These are phyloP conservation scores for Microctonus aethiopoides DNA, from an alignment of 2,888 invertebrate species.

Conservation along the genomic window DNA sequence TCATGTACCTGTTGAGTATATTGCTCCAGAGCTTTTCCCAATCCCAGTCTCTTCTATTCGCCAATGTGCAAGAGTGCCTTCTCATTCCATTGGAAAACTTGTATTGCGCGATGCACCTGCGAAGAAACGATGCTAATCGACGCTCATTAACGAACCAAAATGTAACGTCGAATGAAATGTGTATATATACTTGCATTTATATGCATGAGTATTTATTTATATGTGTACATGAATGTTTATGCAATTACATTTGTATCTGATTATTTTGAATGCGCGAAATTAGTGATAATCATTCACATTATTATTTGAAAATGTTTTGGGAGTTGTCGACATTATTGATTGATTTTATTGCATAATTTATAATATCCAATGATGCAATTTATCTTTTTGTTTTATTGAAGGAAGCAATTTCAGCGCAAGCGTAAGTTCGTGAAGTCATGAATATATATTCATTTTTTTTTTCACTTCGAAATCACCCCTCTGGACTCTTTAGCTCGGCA, in stretches of 20 bases:
- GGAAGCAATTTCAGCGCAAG: background rate
- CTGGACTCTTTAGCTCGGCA: background rate
- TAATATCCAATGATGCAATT: background rate
- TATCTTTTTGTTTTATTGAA: background rate
- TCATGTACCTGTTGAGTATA: constrained; percentile 33
- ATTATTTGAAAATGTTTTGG: constrained; percentile 47
- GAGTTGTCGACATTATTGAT: constrained; percentile 33
- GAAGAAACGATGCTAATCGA: constrained; percentile 35
- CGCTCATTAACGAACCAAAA: constrained; percentile 23
- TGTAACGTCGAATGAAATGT: background rate
- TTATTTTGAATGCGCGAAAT: constrained; percentile 24
- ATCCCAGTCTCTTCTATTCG: background rate
- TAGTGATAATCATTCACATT: constrained; percentile 46
- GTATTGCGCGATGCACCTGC: constrained; percentile 7
- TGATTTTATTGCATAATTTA: constrained; percentile 36
- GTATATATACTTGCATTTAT: background rate
- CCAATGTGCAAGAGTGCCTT: background rate
- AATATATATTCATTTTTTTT: constrained; percentile 6
- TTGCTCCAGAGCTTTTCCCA: no score
- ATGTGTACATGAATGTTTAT: constrained; percentile 9
- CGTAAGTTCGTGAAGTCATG: background rate
- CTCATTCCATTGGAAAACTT: background rate
- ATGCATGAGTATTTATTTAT: background rate
- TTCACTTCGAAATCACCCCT: background rate
- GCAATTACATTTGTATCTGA: constrained; percentile 35